A percentile compares a stretch with the other conserved stretches of the same genome.
Evolutionary conservation across 2,888 invertebrate species (phyloP).

Genomic region (Aricia artaxerxes): DNA sequence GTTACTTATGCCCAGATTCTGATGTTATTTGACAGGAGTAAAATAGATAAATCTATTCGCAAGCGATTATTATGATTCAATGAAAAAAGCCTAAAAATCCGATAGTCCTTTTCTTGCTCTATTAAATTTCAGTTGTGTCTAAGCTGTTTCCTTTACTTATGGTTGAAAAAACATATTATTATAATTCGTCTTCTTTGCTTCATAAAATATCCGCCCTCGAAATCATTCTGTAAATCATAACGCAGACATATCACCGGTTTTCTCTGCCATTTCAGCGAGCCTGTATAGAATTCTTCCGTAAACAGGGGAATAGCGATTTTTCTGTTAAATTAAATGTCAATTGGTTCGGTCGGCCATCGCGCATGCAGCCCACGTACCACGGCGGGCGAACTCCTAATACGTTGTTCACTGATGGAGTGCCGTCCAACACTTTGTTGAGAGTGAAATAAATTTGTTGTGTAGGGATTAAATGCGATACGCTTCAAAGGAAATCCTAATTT

Average conservation of each 20-base stretch:
- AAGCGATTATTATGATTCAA: no score
- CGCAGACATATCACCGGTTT: neutral
- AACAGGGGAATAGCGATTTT: slow-evolving; percentile 18
- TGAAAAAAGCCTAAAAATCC: no score
- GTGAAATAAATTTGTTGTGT: slow-evolving; percentile 28
- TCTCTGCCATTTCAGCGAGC: neutral
- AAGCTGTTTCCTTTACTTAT: no score
- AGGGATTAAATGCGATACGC: slow-evolving; percentile 9
- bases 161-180: no score
- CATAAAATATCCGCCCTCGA: neutral
- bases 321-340: slow-evolving; percentile 30
- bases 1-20: neutral
- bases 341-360: slow-evolving; percentile 16
- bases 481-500: neutral
- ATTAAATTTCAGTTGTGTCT: no score
- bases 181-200: neutral
- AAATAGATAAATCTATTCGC: no score
- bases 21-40: neutral
- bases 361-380: slow-evolving; percentile 10
- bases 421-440: slow-evolving; percentile 26
- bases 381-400: slow-evolving; percentile 29
- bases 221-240: neutral
- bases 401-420: slow-evolving; percentile 26
- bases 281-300: neutral
- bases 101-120: no score